These are phyloP conservation scores for Drosophila simulans DNA, from an alignment of 1,140 invertebrate genomes.

Conservation along the genomic window DNA sequence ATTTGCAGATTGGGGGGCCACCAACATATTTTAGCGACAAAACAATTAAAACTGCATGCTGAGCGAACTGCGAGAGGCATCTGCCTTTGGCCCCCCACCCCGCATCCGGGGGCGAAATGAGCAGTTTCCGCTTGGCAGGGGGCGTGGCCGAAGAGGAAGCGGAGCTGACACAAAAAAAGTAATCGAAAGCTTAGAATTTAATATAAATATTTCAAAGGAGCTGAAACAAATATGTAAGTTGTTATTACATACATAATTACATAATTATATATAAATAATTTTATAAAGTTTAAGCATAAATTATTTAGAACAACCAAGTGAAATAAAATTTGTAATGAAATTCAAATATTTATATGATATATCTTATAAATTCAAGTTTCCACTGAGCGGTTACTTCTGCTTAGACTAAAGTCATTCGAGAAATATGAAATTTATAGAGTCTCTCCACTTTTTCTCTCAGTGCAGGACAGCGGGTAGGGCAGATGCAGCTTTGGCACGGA, in stretches of 20 bases:
- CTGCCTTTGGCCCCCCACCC: slow-evolving; percentile 3
- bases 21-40: slow-evolving; percentile 66
- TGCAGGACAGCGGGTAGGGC: slow-evolving; percentile 1
- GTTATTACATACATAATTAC: too few relatives aligned
- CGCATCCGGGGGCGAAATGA: slow-evolving; percentile 57
- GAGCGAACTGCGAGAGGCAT: slow-evolving; percentile 48
- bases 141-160: neutral
- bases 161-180: slow-evolving; percentile 2
- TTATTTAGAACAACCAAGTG: too few relatives aligned
- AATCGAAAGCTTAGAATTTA: neutral
- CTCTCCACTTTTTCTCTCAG: neutral
- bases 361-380: too few relatives aligned
- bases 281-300: too few relatives aligned
- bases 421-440: too few relatives aligned
- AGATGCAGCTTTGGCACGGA: slow-evolving; percentile 27
- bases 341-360: too few relatives aligned
- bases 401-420: too few relatives aligned
- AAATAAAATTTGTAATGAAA: too few relatives aligned
- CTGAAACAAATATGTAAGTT: too few relatives aligned
- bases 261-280: too few relatives aligned
- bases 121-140: slow-evolving; percentile 49
- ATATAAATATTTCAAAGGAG: neutral
- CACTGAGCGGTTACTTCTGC: too few relatives aligned
- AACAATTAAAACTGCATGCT: slow-evolving; percentile 76
- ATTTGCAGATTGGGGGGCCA: slow-evolving; percentile 19